A percentile compares a stretch with the other conserved stretches of the same genome.
Evolutionary conservation across 2,113 vertebrate species (phyloP).

Genomic region (Macrotus californicus): DNA sequence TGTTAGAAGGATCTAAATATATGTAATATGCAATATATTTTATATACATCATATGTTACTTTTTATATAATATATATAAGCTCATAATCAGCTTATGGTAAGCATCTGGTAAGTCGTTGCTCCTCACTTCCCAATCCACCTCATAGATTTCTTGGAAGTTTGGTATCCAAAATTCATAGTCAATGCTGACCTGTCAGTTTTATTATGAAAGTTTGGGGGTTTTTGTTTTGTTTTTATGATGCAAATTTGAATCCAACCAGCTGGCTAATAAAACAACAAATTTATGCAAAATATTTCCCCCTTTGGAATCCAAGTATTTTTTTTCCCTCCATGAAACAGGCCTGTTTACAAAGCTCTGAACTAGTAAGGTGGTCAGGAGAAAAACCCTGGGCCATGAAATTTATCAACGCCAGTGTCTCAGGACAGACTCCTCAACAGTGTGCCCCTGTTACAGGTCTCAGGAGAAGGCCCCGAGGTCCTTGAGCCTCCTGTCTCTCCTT

Average conservation of each 20-base stretch:
- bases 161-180: slow-evolving; percentile 9
- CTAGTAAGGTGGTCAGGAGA: not conserved
- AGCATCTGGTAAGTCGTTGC: not conserved
- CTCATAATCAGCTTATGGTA: not conserved
- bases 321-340: not conserved
- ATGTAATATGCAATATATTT: not conserved
- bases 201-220: not conserved
- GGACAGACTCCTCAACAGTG: not conserved
- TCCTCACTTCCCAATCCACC: not conserved
- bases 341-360: not conserved
- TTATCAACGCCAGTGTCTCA: not conserved
- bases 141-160: not conserved
- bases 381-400: not conserved
- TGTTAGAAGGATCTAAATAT: not conserved
- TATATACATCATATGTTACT: not conserved
- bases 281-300: not conserved
- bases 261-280: not conserved
- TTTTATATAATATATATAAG: not conserved
- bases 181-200: not conserved
- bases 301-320: not conserved
- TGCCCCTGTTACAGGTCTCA: not conserved
- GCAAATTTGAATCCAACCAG: not conserved
- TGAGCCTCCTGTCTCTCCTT: not conserved
- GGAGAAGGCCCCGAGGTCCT: not conserved
- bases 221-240: not conserved